phyloP scores from a whole-genome alignment of 2,888 invertebrate species.

The Nomada fucata region DNA sequence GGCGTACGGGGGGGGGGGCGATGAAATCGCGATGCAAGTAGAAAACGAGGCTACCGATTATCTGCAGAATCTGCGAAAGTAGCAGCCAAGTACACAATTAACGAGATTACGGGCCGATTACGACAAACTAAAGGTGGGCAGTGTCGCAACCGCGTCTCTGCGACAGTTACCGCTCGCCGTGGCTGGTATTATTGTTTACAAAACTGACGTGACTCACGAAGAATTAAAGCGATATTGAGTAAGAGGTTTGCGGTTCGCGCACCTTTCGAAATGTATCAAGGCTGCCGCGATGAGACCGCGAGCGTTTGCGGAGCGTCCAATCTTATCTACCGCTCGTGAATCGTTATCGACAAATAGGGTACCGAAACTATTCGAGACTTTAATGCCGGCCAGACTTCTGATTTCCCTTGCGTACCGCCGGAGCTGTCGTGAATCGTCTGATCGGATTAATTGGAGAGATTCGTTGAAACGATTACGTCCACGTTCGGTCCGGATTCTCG shows the following conservation, averaged over 20 bases:
- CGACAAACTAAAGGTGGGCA: constrained; percentile 13
- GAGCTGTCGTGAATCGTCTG: too few relatives aligned
- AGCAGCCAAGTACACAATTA: constrained; percentile 37
- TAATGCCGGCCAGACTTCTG: neutral
- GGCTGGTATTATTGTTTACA: constrained; percentile 61
- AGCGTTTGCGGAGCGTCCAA: constrained; percentile 35
- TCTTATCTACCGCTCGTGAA: constrained; percentile 54
- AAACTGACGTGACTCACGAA: constrained; percentile 64
- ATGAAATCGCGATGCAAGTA: constrained; percentile 14
- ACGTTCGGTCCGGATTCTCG: neutral
- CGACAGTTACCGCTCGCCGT: constrained; percentile 29
- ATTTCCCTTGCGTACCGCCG: neutral
- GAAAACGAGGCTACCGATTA: constrained; percentile 35
- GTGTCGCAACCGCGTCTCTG: constrained; percentile 43
- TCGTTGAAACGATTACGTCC: neutral
- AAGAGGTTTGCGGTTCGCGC: constrained; percentile 52
- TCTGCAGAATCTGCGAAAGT: constrained; percentile 52
- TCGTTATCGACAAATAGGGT: neutral
- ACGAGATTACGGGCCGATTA: constrained; percentile 46
- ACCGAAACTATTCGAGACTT: constrained; percentile 4
- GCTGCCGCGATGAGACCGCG: constrained; percentile 32
- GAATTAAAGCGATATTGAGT: constrained; percentile 60
- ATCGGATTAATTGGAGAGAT: neutral
- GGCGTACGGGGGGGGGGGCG: neutral
- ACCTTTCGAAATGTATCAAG: constrained; percentile 65